Evolutionary conservation across 2,113 vertebrate species (phyloP).

Genomic region (Campylomormyrus numenius): DNA sequence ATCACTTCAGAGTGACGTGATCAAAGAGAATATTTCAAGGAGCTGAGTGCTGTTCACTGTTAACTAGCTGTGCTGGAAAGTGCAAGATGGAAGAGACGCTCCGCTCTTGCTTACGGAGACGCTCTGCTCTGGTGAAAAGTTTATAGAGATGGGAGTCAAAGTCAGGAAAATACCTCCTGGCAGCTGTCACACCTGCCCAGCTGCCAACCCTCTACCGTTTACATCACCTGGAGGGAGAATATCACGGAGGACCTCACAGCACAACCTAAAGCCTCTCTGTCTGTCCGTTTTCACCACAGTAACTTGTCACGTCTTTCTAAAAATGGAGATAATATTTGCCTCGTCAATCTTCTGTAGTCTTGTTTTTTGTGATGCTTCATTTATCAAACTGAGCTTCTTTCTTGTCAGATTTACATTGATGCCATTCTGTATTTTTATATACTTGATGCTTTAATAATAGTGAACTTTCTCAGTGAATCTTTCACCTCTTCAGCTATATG

Average conservation of each 20-base stretch:
- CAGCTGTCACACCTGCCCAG: not conserved
- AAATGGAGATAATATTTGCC: not conserved
- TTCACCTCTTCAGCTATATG: not conserved
- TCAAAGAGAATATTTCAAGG: not conserved
- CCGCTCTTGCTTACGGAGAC: not conserved
- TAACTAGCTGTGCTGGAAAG: not conserved
- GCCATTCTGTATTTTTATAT: not conserved
- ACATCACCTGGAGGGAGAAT: not conserved
- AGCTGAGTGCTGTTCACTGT: not conserved
- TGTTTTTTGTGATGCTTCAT: not conserved
- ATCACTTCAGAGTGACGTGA: not conserved
- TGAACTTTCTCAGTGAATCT: not conserved
- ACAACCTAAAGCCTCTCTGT: not conserved
- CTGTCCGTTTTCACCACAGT: not conserved
- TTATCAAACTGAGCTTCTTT: not conserved
- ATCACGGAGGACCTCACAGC: not conserved
- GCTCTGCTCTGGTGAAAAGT: not conserved
- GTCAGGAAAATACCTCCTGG: not conserved
- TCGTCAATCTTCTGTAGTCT: not conserved
- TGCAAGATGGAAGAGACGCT: not conserved
- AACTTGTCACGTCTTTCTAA: not conserved
- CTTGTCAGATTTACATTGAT: not conserved
- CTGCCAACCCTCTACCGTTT: not conserved
- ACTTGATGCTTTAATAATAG: not conserved
- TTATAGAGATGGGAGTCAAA: not conserved